Percentiles rank a stretch among this genome's conserved stretches.
Evolutionary conservation across 2,113 vertebrate genomes (phyloP).

Genomic region (Vombatus ursinus): DNA sequence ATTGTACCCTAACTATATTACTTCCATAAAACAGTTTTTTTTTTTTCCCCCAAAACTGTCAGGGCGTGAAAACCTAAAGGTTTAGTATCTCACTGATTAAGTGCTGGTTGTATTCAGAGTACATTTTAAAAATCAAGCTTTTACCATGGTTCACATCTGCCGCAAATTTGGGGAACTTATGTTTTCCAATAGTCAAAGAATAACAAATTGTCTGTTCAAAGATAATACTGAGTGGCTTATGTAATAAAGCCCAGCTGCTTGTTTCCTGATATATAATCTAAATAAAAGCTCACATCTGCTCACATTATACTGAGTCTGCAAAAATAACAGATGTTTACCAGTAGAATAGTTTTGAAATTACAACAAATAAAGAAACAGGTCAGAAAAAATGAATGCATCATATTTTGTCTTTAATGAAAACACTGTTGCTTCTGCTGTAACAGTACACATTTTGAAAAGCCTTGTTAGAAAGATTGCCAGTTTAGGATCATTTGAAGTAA

Average conservation of each 20-base stretch:
- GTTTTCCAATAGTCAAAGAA: slow-evolving; percentile 80
- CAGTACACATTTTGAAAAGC: slow-evolving; percentile 28
- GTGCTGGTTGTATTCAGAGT: slow-evolving; percentile 51
- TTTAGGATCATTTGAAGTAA: slow-evolving; percentile 57
- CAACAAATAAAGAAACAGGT: slow-evolving; percentile 76
- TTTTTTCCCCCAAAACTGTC: slow-evolving; percentile 20
- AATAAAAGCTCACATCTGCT: slow-evolving; percentile 84
- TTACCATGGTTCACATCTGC: slow-evolving; percentile 75
- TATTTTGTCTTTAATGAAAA: slow-evolving; percentile 64
- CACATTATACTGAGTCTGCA: slow-evolving; percentile 74
- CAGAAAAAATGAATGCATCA: slow-evolving; percentile 69
- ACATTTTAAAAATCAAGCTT: slow-evolving; percentile 62
- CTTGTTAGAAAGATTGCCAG: slow-evolving; percentile 22
- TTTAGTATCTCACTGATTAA: slow-evolving; percentile 16
- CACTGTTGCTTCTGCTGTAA: slow-evolving; percentile 29
- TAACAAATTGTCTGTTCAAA: slow-evolving; percentile 84
- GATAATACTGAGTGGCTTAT: slow-evolving; percentile 80
- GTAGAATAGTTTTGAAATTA: slow-evolving; percentile 73
- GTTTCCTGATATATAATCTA: slow-evolving; percentile 80
- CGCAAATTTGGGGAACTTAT: slow-evolving; percentile 78
- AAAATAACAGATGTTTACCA: slow-evolving; percentile 83
- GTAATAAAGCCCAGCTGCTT: slow-evolving; percentile 82
- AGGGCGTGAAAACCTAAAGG: slow-evolving; percentile 5
- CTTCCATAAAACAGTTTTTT: background rate
- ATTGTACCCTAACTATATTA: background rate